Conservation (phyloP, 2,888 invertebrate species). For the Mamestra brassicae region DNA sequence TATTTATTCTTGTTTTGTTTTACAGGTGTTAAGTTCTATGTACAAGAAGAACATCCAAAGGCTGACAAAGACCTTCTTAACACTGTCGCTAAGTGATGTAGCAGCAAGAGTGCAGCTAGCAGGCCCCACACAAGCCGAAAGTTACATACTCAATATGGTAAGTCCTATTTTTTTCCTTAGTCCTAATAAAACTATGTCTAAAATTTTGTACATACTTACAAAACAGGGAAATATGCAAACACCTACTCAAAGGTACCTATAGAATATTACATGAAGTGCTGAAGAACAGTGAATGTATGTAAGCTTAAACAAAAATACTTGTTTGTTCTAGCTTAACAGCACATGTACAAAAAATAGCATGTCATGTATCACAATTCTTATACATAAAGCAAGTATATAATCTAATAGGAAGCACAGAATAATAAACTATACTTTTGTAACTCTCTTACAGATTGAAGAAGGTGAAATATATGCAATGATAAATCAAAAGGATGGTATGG, state of each 20-base stretch:
- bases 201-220: background rate
- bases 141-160: conserved; percentile 98
- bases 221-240: background rate
- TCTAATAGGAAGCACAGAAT: too few species aligned
- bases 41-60: conserved; percentile 99
- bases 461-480: conserved; percentile 99
- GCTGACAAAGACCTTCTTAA: conserved; percentile 98
- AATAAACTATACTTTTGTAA: background rate
- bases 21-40: conserved; percentile 95
- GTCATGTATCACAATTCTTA: too few species aligned
- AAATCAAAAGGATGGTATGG: conserved; percentile 99
- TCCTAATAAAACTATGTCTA: too few species aligned
- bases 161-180: conserved; percentile 55
- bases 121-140: conserved; percentile 97
- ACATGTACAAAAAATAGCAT: too few species aligned
- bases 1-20: conserved; percentile 11
- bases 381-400: too few species aligned
- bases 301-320: too few species aligned
- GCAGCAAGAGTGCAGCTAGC: conserved; percentile 96
- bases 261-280: too few species aligned
- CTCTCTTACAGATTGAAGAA: conserved; percentile 95
- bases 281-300: background rate
- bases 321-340: too few species aligned
- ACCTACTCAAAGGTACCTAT: too few species aligned
- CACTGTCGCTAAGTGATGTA: conserved; percentile 96